Conservation (phyloP, 2,113 vertebrate genomes). For the Anseranas semipalmata region DNA sequence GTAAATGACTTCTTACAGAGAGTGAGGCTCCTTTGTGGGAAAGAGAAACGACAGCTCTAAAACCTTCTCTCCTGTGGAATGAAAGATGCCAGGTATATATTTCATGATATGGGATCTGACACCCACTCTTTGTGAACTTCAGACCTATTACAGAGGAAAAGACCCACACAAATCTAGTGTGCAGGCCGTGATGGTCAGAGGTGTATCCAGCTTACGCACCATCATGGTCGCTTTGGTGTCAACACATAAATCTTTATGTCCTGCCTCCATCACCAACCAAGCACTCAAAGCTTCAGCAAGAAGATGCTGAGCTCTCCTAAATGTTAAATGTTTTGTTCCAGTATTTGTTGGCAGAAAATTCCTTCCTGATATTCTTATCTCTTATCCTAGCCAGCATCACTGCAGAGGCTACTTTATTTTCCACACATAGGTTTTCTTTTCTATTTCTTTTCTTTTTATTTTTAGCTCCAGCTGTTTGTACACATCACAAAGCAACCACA, state of each 20-base stretch:
- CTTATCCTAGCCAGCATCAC: not conserved
- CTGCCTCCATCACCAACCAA: not conserved
- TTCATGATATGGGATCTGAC: not conserved
- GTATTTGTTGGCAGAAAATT: constrained; percentile 12
- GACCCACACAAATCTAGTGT: not conserved
- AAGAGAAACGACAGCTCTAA: not conserved
- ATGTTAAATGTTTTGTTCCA: not conserved
- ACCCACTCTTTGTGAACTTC: not conserved
- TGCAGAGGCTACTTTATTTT: constrained; percentile 25
- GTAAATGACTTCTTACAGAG: not conserved
- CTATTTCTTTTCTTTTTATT: constrained; percentile 24
- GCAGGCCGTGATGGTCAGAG: not conserved
- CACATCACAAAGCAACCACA: constrained; percentile 44
- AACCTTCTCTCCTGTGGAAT: not conserved
- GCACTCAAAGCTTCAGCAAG: not conserved
- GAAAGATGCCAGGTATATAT: not conserved
- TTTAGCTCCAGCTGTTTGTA: constrained; percentile 54
- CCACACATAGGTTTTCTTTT: constrained; percentile 6
- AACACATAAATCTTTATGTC: not conserved
- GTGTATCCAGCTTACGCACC: not conserved
- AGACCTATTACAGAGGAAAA: not conserved
- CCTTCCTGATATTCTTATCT: not conserved
- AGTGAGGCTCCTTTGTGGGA: not conserved
- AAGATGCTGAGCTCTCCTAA: not conserved
- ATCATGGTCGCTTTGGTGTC: not conserved